phyloP scores from a whole-genome alignment of 2,797 vertebrate species.

The Anolis apletophallus region DNA sequence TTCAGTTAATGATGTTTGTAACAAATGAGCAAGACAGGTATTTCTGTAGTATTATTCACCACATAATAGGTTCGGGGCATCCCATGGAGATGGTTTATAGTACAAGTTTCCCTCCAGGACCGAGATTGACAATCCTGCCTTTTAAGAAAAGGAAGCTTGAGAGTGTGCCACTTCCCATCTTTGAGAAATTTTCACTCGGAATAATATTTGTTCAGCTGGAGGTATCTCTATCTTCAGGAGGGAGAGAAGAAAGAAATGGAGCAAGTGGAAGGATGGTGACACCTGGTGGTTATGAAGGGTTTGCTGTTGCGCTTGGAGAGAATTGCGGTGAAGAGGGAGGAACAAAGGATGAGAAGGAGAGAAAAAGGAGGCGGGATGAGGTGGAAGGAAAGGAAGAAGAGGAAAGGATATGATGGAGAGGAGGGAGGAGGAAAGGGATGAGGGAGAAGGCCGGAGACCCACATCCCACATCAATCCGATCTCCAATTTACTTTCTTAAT shows the following conservation, averaged over 20 bases:
- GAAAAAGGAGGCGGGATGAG: too few species aligned
- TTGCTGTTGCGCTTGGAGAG: rapidly evolving
- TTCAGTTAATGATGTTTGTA: neutral
- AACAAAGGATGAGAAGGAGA: too few species aligned
- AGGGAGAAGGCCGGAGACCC: too few species aligned
- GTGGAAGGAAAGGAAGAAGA: too few species aligned
- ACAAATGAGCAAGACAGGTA: neutral
- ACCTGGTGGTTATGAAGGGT: slow-evolving; percentile 63
- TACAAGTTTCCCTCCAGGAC: neutral
- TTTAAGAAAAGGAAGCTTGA: neutral
- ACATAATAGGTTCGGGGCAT: too few species aligned
- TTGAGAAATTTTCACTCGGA: too few species aligned
- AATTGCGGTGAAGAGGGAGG: neutral
- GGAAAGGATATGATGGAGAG: too few species aligned
- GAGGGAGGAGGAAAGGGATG: too few species aligned
- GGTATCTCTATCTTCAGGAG: neutral
- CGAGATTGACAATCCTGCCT: neutral
- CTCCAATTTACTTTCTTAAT: too few species aligned
- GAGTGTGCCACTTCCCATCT: too few species aligned
- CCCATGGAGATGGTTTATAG: neutral
- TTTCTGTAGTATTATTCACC: neutral
- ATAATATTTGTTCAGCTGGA: too few species aligned
- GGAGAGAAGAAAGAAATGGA: rapidly evolving
- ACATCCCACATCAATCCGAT: too few species aligned
- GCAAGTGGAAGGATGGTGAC: slow-evolving; percentile 63